phyloP scores from a whole-genome alignment of 2,797 vertebrate species.

The Taeniopygia guttata region DNA sequence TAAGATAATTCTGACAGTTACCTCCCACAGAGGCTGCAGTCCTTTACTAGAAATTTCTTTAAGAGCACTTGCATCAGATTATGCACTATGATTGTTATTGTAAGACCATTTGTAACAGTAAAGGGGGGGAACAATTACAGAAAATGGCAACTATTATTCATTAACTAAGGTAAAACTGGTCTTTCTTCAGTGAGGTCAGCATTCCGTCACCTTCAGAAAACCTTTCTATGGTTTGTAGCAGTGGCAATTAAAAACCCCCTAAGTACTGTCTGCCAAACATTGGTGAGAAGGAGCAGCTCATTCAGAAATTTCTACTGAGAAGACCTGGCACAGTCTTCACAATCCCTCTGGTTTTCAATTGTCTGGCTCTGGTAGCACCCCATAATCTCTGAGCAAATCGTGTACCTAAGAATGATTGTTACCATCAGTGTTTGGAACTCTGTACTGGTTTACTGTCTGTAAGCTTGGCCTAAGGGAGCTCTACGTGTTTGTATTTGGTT shows the following conservation, averaged over 20 bases:
- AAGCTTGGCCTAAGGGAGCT: background rate
- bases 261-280: conserved; percentile 36
- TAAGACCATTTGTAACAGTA: conserved; percentile 75
- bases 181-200: conserved; percentile 46
- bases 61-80: conserved; percentile 78
- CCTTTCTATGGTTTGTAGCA: background rate
- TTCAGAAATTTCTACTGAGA: conserved; percentile 38
- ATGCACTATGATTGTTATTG: conserved; percentile 77
- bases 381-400: background rate
- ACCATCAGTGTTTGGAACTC: background rate
- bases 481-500: background rate
- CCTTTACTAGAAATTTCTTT: conserved; percentile 77
- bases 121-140: conserved; percentile 57
- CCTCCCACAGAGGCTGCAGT: conserved; percentile 77
- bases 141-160: conserved; percentile 69
- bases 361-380: conserved; percentile 13
- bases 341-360: conserved; percentile 41
- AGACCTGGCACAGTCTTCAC: conserved; percentile 1
- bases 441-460: background rate
- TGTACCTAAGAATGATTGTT: background rate
- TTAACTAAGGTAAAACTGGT: conserved; percentile 68
- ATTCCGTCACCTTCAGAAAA: conserved; percentile 36
- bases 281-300: conserved; percentile 38
- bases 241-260: conserved; percentile 21
- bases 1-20: conserved; percentile 82